phyloP scores from a whole-genome alignment of 2,888 invertebrate species.

The Pelosia muscerda region DNA sequence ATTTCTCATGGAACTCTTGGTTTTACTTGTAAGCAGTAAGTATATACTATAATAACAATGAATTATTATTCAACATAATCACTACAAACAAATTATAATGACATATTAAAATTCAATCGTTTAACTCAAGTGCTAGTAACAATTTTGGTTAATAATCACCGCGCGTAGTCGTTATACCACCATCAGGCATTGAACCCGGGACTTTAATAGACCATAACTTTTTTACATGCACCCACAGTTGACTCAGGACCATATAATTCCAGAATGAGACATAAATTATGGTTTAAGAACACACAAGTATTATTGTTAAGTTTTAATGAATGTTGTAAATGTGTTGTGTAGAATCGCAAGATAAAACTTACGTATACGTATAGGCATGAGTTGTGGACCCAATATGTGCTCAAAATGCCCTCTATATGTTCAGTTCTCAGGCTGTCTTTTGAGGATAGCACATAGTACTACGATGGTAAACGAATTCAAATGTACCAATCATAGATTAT shows the following conservation, averaged over 20 bases:
- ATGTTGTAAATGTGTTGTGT: conserved; percentile 15
- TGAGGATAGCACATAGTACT: too few species aligned
- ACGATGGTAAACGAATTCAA: too few species aligned
- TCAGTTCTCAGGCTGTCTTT: too few species aligned
- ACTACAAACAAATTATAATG: neutral
- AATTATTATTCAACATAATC: neutral
- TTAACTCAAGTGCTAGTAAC: conserved; percentile 11
- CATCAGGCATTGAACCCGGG: conserved; percentile 23
- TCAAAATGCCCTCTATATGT: too few species aligned
- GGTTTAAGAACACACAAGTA: conserved; percentile 34
- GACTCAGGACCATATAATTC: conserved; percentile 33
- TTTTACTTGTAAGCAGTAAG: too few species aligned
- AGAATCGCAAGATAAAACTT: neutral
- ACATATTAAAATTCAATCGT: neutral
- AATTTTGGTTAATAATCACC: conserved; percentile 22
- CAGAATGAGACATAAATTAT: conserved; percentile 41
- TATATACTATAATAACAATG: neutral
- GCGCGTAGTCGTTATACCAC: conserved; percentile 42
- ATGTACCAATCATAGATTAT: too few species aligned
- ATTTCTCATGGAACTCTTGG: too few species aligned
- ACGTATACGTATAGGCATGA: too few species aligned
- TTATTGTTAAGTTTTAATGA: conserved; percentile 24
- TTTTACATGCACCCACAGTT: conserved; percentile 35
- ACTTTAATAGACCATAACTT: conserved; percentile 36
- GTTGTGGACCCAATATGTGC: too few species aligned